A percentile compares a stretch with the other conserved stretches of the same genome.
phyloP scores from a whole-genome alignment of 2,797 vertebrate genomes.

The Anguilla pacifica region DNA sequence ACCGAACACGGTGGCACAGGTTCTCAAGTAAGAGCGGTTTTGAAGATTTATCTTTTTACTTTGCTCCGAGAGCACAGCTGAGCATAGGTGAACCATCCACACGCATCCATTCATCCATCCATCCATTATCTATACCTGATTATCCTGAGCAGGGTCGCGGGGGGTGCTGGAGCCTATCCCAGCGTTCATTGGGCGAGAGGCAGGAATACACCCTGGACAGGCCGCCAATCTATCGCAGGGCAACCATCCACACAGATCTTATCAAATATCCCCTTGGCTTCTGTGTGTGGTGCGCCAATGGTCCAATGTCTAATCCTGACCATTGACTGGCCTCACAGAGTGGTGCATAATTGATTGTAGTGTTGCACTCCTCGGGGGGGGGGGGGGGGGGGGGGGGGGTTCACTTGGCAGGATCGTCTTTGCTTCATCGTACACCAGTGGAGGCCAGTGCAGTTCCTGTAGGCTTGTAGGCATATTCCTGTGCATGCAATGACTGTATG shows the following conservation, averaged over 20 bases:
- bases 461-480: neutral
- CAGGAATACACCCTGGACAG: no score
- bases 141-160: no score
- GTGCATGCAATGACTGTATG: neutral
- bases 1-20: slow-evolving; percentile 97
- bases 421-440: neutral
- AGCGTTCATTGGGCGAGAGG: no score
- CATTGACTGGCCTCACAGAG: no score
- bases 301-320: no score
- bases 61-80: neutral
- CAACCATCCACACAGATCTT: neutral
- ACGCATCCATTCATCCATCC: no score
- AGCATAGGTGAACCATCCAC: neutral
- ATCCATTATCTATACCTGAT: no score
- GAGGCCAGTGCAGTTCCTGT: neutral
- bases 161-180: no score
- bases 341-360: neutral
- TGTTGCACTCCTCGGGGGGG: neutral
- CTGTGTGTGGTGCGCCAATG: no score
- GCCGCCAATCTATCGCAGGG: no score
- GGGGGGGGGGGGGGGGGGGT: neutral
- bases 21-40: slow-evolving; percentile 86
- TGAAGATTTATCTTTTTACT: neutral
- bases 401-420: neutral
- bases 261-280: no score